These are phyloP conservation scores for Ochlodes sylvanus DNA, from an alignment of 2,888 invertebrate species.

Conservation along the genomic window DNA sequence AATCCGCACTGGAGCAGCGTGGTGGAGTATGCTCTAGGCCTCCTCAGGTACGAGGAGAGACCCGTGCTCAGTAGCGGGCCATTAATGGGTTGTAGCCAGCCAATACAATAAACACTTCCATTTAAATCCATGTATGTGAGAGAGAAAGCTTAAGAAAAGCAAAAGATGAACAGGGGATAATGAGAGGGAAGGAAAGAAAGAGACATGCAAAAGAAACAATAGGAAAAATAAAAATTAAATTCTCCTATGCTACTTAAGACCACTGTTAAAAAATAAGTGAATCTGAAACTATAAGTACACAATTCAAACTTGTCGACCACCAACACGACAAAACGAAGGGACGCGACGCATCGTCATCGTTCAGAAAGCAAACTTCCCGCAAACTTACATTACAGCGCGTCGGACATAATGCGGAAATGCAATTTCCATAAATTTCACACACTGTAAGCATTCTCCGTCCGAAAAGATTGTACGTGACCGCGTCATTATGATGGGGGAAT, in stretches of 20 bases:
- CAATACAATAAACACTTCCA: too few species aligned
- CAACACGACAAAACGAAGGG: slow-evolving; percentile 36
- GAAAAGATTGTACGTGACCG: slow-evolving; percentile 80
- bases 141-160: too few species aligned
- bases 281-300: neutral
- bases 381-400: slow-evolving; percentile 60
- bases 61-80: too few species aligned
- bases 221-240: neutral
- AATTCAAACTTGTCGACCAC: neutral
- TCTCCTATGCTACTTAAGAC: neutral
- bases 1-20: too few species aligned
- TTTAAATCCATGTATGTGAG: too few species aligned
- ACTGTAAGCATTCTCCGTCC: slow-evolving; percentile 74
- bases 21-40: too few species aligned
- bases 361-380: slow-evolving; percentile 52
- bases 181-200: too few species aligned
- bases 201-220: too few species aligned
- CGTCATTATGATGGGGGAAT: slow-evolving; percentile 55
- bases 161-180: too few species aligned
- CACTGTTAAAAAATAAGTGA: neutral
- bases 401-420: slow-evolving; percentile 78
- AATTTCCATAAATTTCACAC: slow-evolving; percentile 85
- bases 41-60: too few species aligned
- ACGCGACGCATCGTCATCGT: slow-evolving; percentile 43
- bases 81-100: too few species aligned